phyloP scores from a whole-genome alignment of 2,797 vertebrate genomes.

The Stomatorhinus walkeri region DNA sequence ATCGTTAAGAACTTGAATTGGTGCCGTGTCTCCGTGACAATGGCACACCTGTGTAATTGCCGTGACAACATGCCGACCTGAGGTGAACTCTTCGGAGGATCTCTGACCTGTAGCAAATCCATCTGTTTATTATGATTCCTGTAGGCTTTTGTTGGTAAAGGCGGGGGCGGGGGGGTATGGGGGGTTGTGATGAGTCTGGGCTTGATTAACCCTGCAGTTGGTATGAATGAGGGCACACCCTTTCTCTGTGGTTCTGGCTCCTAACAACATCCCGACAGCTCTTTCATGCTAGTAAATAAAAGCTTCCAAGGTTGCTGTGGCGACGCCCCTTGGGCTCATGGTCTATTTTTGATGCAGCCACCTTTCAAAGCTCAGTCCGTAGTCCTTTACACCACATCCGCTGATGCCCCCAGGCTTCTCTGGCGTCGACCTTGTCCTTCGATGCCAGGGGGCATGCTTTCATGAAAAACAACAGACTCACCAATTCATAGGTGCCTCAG shows the following conservation, averaged over 20 bases:
- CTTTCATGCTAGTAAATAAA: not conserved
- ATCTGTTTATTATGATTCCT: not conserved
- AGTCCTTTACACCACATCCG: not conserved
- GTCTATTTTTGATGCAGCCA: not conserved
- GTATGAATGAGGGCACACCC: not conserved
- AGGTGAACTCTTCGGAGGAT: not conserved
- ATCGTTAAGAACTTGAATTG: not conserved
- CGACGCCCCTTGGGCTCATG: not conserved
- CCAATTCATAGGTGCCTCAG: not conserved
- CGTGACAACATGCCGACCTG: not conserved
- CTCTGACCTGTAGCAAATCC: not conserved
- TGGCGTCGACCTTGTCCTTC: not conserved
- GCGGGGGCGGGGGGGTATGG: not conserved
- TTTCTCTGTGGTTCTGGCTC: not conserved
- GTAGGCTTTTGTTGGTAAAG: not conserved
- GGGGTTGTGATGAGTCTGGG: not conserved
- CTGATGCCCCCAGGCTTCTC: not conserved
- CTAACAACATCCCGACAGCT: not conserved
- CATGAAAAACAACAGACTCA: not conserved
- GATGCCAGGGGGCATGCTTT: not conserved
- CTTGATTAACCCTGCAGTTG: not conserved
- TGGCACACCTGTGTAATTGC: not conserved
- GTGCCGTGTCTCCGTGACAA: not conserved
- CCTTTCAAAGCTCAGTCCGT: not conserved
- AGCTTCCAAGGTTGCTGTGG: not conserved